Evolutionary conservation across 2,888 invertebrate genomes (phyloP).

Genomic region (Hyposoter dolosus): DNA sequence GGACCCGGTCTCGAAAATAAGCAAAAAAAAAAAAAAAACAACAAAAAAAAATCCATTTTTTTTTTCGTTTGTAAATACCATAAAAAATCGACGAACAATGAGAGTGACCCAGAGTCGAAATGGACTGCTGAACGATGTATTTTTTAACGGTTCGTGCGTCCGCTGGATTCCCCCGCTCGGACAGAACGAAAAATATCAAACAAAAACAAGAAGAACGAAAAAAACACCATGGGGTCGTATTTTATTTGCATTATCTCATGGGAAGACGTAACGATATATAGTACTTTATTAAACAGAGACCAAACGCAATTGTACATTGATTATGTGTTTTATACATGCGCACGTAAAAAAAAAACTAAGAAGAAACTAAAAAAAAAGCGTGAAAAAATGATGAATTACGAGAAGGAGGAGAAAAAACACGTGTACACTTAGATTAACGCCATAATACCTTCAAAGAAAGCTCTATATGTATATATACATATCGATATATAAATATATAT

Average conservation of each 20-base stretch:
- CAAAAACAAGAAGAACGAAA: slow-evolving; percentile 21
- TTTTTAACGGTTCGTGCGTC: slow-evolving; percentile 60
- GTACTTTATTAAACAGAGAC: slow-evolving; percentile 58
- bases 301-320: slow-evolving; percentile 72
- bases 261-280: slow-evolving; percentile 52
- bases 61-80: slow-evolving; percentile 55
- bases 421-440: slow-evolving; percentile 65
- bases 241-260: slow-evolving; percentile 59
- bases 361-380: not conserved
- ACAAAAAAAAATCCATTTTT: slow-evolving; percentile 33
- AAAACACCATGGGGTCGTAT: slow-evolving; percentile 40
- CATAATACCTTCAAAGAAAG: slow-evolving; percentile 63
- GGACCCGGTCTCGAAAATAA: slow-evolving; percentile 54
- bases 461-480: slow-evolving; percentile 71
- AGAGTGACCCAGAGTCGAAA: slow-evolving; percentile 50
- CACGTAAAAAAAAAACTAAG: slow-evolving; percentile 61
- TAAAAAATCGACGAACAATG: slow-evolving; percentile 31
- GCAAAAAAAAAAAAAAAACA: slow-evolving; percentile 39
- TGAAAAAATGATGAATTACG: not conserved
- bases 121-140: slow-evolving; percentile 63
- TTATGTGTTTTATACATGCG: slow-evolving; percentile 73
- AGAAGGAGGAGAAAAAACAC: slow-evolving; percentile 28
- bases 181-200: slow-evolving; percentile 21
- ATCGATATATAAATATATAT: slow-evolving; percentile 56
- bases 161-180: slow-evolving; percentile 48